Evolutionary conservation across 1,140 invertebrate genomes (phyloP).

Genomic region (Drosophila sp.): DNA sequence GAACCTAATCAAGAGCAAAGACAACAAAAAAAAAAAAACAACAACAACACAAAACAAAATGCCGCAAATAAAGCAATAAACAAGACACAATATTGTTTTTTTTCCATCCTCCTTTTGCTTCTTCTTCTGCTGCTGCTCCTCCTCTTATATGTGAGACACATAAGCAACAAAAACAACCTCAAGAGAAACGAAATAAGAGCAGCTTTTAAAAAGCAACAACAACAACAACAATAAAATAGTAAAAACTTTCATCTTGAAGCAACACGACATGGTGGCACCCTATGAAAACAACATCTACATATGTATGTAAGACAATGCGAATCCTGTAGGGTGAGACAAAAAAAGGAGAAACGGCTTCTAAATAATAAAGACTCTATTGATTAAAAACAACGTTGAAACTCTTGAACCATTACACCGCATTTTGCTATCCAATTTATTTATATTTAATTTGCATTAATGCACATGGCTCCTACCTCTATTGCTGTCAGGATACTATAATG

Average conservation of each 20-base stretch:
- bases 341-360: no score
- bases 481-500: no score
- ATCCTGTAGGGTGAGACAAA: no score
- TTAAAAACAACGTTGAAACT: no score
- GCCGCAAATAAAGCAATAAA: slow-evolving; percentile 78
- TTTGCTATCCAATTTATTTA: no score
- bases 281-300: neutral
- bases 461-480: no score
- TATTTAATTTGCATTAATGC: no score
- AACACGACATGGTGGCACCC: neutral
- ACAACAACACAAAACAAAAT: slow-evolving; percentile 14
- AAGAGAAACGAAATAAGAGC: slow-evolving; percentile 66
- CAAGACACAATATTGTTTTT: slow-evolving; percentile 77
- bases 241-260: neutral
- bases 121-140: neutral
- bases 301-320: no score
- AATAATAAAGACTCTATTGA: no score
- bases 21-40: neutral
- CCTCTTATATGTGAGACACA: slow-evolving; percentile 3
- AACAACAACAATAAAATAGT: slow-evolving; percentile 27
- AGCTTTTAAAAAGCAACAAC: slow-evolving; percentile 36
- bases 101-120: neutral
- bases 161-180: slow-evolving; percentile 30
- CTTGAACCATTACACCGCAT: no score
- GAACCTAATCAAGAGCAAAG: slow-evolving; percentile 77